Evolutionary conservation across 1,140 invertebrate species (phyloP), one percentile per base, ranked within the genome.

Genomic region (Lysiphlebus fabarum): DNA sequence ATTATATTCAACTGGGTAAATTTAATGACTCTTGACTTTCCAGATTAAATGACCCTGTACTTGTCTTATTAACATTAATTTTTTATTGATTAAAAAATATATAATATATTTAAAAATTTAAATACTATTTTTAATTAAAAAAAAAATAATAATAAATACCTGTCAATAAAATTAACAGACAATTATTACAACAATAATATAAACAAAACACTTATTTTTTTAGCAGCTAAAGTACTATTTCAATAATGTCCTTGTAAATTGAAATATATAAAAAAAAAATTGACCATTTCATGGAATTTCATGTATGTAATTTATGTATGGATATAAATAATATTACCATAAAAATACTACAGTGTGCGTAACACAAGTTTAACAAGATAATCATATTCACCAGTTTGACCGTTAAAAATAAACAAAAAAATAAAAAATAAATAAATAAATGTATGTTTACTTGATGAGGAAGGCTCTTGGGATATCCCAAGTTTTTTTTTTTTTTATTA

Each of bases 391-490:
- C 47, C 6, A 11, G 10, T 49, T 17, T 9, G 47, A 11, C 47
- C 4, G 26, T 34, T 49, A 34, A 49, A 49, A 36, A 49, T 11
- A 36, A 10, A 26, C 14, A 26, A 14, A 14, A 49, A 36, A 34
- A 9, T 34, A 11, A 33, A 34, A 33, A 10, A 34, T 33, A 49
- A 34, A 49, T n/a, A n/a, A n/a, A n/a, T n/a, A n/a, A n/a, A n/a
- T n/a, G n/a, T 8, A 9, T 49, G 10, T 47, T 7, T 48, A 9
- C 14, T 48, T 11, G n/a, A 7, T 47, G 47, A 49, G 36, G 17
- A 33, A 7, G 7, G 7, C 47, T n/a, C 9, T 49, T 7, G 47
- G 47, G 11, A 49, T 49, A 49, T 34, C 47, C 47, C 47, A 49
- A 34, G 26, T 10, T 9, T 17, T 17, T 49, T 49, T 49, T 26